A percentile compares a stretch with the other conserved stretches of the same genome.
Conservation (phyloP, 2,113 vertebrate genomes). For the Cromileptes altivelis region DNA sequence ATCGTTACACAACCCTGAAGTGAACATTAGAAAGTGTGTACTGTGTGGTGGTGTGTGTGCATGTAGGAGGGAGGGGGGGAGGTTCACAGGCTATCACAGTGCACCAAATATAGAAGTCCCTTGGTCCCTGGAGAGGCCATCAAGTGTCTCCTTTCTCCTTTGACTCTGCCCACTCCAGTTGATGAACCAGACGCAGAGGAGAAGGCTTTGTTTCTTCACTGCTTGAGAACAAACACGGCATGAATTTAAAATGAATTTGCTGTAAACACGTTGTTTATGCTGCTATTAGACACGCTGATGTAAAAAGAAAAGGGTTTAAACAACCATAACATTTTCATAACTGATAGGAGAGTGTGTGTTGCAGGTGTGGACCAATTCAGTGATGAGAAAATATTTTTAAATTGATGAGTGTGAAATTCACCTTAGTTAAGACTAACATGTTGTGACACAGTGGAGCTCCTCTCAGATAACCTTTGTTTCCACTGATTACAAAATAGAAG, state of each 20-base stretch:
- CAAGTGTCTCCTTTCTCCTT: constrained; percentile 56
- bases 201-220: constrained; percentile 11
- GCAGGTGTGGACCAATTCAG: not conserved
- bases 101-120: constrained; percentile 70
- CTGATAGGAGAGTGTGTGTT: not conserved
- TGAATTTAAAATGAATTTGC: constrained; percentile 24
- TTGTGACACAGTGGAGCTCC: not conserved
- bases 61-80: not conserved
- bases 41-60: not conserved
- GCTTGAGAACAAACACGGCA: constrained; percentile 4
- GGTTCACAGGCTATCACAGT: constrained; percentile 31
- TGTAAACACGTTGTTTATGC: constrained; percentile 10
- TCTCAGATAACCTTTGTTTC: not conserved
- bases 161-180: constrained; percentile 58
- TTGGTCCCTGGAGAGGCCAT: constrained; percentile 64
- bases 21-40: constrained; percentile 17
- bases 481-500: not conserved
- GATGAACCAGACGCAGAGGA: constrained; percentile 49
- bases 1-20: constrained; percentile 27
- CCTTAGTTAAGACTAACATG: not conserved
- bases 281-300: not conserved
- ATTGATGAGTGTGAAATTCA: not conserved
- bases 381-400: not conserved
- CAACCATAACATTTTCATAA: not conserved
- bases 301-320: not conserved